Evolutionary conservation across 1,140 invertebrate genomes (phyloP).

Genomic region (Sarcophaga bullata): DNA sequence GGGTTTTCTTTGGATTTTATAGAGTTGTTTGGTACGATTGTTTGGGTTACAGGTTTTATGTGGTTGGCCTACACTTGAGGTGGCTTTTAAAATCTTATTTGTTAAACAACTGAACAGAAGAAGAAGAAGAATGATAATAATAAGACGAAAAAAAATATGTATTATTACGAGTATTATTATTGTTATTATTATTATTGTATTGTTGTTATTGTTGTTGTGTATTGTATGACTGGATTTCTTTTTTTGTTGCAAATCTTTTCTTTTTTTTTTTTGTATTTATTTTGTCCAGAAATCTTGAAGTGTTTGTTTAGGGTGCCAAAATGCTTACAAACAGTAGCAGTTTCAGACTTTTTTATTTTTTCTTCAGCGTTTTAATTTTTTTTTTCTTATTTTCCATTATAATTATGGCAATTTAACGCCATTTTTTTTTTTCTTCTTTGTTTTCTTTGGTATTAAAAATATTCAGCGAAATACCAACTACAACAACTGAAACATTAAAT

Average conservation of each 20-base stretch:
- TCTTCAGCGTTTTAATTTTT: neutral
- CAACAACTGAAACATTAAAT: neutral
- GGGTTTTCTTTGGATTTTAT: neutral
- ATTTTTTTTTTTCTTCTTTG: neutral
- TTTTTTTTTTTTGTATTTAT: neutral
- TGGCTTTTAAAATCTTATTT: neutral
- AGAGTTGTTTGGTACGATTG: neutral
- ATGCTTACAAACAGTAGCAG: slow-evolving; percentile 26
- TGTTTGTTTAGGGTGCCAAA: slow-evolving; percentile 20
- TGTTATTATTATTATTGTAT: no score
- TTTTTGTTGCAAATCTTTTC: neutral
- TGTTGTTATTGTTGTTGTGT: no score
- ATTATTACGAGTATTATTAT: no score
- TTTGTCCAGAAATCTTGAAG: slow-evolving; percentile 9
- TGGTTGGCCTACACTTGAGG: neutral
- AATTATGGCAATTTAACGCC: slow-evolving; percentile 36
- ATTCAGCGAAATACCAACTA: neutral
- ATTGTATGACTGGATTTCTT: neutral
- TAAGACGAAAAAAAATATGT: no score
- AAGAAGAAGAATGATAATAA: no score
- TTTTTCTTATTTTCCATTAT: slow-evolving; percentile 7
- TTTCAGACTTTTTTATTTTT: neutral
- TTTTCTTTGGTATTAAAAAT: neutral
- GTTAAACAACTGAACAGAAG: neutral
- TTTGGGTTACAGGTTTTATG: neutral